Evolutionary conservation across 2,113 vertebrate species (phyloP).

Genomic region (Colistium nudipinnis): DNA sequence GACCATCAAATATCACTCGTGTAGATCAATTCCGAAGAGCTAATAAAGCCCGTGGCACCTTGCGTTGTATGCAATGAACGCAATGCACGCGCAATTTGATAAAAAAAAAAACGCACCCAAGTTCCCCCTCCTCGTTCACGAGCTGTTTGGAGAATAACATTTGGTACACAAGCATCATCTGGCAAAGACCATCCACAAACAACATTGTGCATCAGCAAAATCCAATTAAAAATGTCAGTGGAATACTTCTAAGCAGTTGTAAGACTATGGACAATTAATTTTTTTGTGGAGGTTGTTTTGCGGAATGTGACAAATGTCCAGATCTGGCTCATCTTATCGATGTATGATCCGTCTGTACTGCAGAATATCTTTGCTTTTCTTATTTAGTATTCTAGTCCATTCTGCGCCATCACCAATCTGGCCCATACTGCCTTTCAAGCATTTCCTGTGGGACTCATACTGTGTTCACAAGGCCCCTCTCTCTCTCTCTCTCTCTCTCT

Average conservation of each 20-base stretch:
- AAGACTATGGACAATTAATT: background rate
- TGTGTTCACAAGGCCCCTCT: conserved; percentile 67
- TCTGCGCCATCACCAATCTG: conserved; percentile 79
- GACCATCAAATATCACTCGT: conserved; percentile 41
- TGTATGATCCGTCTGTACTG: conserved; percentile 51
- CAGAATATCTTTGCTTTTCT: conserved; percentile 58
- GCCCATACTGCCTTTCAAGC: conserved; percentile 79
- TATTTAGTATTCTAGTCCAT: conserved; percentile 78
- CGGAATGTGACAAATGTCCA: conserved; percentile 59
- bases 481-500: conserved; percentile 22
- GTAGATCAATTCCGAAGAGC: conserved; percentile 28
- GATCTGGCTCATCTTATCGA: conserved; percentile 38
- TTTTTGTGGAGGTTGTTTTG: conserved; percentile 12
- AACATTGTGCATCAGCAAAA: conserved; percentile 53
- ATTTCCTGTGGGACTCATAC: conserved; percentile 81
- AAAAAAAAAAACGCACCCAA: conserved; percentile 20
- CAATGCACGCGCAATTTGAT: conserved; percentile 3
- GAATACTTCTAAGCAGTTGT: conserved; percentile 25
- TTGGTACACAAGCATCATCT: conserved; percentile 64
- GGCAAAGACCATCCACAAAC: conserved; percentile 51
- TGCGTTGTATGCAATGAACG: conserved; percentile 3
- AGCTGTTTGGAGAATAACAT: conserved; percentile 46
- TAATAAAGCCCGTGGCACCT: background rate
- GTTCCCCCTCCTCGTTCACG: conserved; percentile 22
- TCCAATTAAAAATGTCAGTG: conserved; percentile 44